Base-by-base conservation (phyloP, 2,888 invertebrate genomes). In the Xestoiulus laeticollis region DNA sequence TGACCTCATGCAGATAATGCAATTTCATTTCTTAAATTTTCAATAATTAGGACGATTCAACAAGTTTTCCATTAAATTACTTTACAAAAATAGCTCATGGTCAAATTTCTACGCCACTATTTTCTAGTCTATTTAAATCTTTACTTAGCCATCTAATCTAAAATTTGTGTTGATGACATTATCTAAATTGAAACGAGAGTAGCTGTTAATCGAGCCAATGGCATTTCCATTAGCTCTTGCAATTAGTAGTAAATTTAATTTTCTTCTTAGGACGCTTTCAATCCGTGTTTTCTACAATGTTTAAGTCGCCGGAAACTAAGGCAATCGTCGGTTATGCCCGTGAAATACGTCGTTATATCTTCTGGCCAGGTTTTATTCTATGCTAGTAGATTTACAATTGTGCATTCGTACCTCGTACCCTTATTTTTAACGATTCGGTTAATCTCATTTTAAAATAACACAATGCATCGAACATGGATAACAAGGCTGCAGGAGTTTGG, bases 161-260 rank as follows among this genome's bases (percentile, higher is more conserved):
- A 68, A 68, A 8, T 68, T 68, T 68, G 68, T 22, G 22, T 68
- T 26, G 68, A 68, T n/a, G 8, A 68, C 68, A 26, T 22, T 68
- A 59, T 59, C 59, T n/a, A 68, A 68, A 68, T 3, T 68, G 68
- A 22, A n/a, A 8, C 6, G 22, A 22, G 22, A 68, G 68, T 22
- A 68, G 22, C 68, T 68, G 53, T 19, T 53, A 53, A 53, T 53
- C 53, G 16, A 53, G 53, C 19, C 53, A 19, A 19, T 53, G 53
- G 53, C 53, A 53, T 68, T 68, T 68, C 22, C 68, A 68, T 68
- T 68, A 68, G 68, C 68, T 68, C 68, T 22, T 26, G 68, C 68
- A 68, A 68, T 68, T 68, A 68, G 68, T 22, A 68, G 22, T 68
- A 68, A 68, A 68, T 22, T 68, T 22, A 68, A 68, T 68, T 68